Base-by-base conservation (phyloP, 2,797 vertebrate species). In the Cichlasoma orientale region DNA sequence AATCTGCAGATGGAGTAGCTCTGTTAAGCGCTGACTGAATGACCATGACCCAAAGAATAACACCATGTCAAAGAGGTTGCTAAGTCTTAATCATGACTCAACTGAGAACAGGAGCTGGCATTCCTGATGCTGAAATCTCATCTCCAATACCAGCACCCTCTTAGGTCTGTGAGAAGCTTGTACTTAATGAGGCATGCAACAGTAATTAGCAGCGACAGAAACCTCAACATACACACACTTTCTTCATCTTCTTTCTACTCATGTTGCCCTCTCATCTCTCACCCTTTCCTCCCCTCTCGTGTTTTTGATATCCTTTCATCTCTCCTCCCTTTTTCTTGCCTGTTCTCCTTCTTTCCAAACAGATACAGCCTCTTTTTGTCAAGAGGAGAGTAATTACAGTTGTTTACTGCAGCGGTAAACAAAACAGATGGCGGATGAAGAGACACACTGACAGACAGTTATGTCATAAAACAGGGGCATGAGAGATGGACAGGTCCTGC, bases 131-230 rank as follows among this genome's bases (percentile, higher is more conserved):
- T 55, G 16, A 71, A 75, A 75, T 70, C 21, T 16, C 31, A 41
- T 29, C 27, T n/a, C 63, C 25, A 50, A n/a, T 68, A 27, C 53
- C 58, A 78, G 47, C 79, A 55, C 16, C 36, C 71, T 63, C 79
- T 69, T 74, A 23, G 29, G 41, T 61, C 61, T n/a, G 66, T 52
- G 55, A 85, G 79, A 84, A 68, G 72, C 63, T 66, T 56, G 50
- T 14, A 61, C 16, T 70, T 93, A 92, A 94, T 93, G 86, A 95
- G 83, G 81, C 86, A 78, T 81, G 75, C 74, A 55, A 75, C 23
- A 75, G 80, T 91, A 89, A 94, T 93, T 92, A 90, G 91, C 83
- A 77, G 74, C 54, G 85, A 87, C 86, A 91, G 82, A 86, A 82
- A 80, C 73, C 56, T 82, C 76, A 9, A 53, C 36, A 69, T 83